These are phyloP conservation scores for Myiopsitta monachus DNA, from an alignment of 2,113 vertebrate species.

Conservation along the genomic window DNA sequence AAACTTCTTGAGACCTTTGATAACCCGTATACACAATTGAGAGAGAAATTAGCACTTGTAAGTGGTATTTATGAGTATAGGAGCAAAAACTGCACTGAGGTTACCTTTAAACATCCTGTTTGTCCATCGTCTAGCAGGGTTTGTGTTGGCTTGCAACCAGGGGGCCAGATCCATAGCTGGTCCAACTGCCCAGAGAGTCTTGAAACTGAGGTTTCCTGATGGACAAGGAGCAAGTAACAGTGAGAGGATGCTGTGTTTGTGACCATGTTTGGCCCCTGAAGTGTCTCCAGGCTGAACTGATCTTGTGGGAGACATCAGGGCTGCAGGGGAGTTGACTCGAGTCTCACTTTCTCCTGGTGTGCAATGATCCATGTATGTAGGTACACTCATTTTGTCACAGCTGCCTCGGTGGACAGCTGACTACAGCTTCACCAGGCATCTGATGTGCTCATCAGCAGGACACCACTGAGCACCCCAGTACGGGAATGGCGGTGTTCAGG, in stretches of 20 bases:
- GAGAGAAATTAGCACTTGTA: neutral
- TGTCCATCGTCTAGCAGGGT: neutral
- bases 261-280: neutral
- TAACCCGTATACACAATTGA: neutral
- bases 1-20: neutral
- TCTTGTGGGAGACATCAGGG: no score
- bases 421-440: neutral
- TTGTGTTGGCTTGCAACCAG: neutral
- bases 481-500: neutral
- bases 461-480: neutral
- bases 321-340: fast-evolving
- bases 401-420: neutral
- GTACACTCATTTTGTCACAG: fast-evolving
- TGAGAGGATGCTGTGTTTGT: neutral
- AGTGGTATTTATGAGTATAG: neutral
- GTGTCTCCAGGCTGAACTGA: fast-evolving
- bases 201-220: neutral
- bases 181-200: fast-evolving
- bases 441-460: neutral
- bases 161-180: fast-evolving
- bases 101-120: neutral
- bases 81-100: neutral
- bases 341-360: neutral
- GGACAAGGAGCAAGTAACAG: fast-evolving
- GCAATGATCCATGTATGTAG: fast-evolving